These are phyloP conservation scores for Delichon dasypus DNA, from an alignment of 2,797 vertebrate genomes.

Conservation along the genomic window DNA sequence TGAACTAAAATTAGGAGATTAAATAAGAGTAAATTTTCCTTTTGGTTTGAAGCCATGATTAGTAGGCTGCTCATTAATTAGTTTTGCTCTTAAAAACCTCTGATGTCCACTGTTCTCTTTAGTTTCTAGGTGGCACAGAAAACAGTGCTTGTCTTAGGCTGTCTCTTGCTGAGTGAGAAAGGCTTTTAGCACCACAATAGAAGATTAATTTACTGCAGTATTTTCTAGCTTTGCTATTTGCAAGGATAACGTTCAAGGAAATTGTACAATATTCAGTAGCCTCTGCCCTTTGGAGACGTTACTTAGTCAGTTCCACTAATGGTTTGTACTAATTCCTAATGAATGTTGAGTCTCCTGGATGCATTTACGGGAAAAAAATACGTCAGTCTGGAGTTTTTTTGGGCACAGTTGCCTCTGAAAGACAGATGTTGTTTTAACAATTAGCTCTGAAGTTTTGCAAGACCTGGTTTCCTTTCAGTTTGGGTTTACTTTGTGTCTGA, in stretches of 20 bases:
- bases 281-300: not conserved
- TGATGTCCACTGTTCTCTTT: not conserved
- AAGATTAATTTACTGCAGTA: not conserved
- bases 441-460: not conserved
- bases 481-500: not conserved
- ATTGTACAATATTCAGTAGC: not conserved
- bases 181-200: not conserved
- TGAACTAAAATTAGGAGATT: not conserved
- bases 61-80: not conserved
- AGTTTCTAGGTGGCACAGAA: not conserved
- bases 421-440: not conserved
- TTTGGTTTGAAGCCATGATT: not conserved
- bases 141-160: not conserved
- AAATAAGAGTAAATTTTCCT: not conserved
- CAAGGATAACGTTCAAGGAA: not conserved
- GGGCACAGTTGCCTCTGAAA: not conserved
- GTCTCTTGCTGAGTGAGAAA: not conserved
- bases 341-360: not conserved
- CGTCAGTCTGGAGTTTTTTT: fast-evolving
- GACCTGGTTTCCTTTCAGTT: not conserved
- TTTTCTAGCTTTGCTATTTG: not conserved
- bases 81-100: not conserved
- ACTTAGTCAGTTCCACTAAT: not conserved
- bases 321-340: not conserved
- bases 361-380: not conserved